Conservation (phyloP, 2,113 vertebrate species). For the Promerops cafer region DNA sequence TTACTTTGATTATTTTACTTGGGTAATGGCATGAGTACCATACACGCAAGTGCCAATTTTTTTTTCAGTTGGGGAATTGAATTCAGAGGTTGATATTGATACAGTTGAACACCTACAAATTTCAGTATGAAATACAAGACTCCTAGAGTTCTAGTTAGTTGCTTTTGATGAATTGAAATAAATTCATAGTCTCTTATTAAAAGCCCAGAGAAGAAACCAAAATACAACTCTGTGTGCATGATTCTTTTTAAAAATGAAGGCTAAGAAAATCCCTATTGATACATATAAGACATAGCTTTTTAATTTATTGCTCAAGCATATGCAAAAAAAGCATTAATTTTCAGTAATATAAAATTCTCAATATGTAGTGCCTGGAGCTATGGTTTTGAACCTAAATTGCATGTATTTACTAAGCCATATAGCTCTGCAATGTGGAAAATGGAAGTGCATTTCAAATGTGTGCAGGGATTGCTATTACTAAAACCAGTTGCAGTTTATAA, state of each 20-base stretch:
- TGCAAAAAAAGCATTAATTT: slow-evolving; percentile 59
- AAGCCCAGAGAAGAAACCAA: slow-evolving; percentile 12
- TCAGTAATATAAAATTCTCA: slow-evolving; percentile 19
- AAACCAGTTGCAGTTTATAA: slow-evolving; percentile 28
- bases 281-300: slow-evolving; percentile 16
- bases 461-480: not conserved
- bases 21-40: not conserved
- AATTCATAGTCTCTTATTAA: slow-evolving; percentile 42
- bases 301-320: slow-evolving; percentile 53
- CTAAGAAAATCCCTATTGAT: slow-evolving; percentile 50
- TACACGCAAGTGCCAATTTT: not conserved
- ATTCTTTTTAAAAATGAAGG: slow-evolving; percentile 34
- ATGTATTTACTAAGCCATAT: slow-evolving; percentile 57
- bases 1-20: slow-evolving; percentile 1
- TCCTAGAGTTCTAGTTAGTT: slow-evolving; percentile 22
- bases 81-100: slow-evolving; percentile 9
- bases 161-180: slow-evolving; percentile 52
- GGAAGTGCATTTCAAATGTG: slow-evolving; percentile 36
- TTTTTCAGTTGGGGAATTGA: not conserved
- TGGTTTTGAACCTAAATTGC: slow-evolving; percentile 50
- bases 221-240: slow-evolving; percentile 10
- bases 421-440: slow-evolving; percentile 9
- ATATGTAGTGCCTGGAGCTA: slow-evolving; percentile 28
- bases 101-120: slow-evolving; percentile 10
- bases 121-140: not conserved